Percentiles rank a stretch among this genome's conserved stretches.
These are phyloP conservation scores for Drosophila lacertosa DNA, from an alignment of 1,140 invertebrate genomes.

Conservation along the genomic window DNA sequence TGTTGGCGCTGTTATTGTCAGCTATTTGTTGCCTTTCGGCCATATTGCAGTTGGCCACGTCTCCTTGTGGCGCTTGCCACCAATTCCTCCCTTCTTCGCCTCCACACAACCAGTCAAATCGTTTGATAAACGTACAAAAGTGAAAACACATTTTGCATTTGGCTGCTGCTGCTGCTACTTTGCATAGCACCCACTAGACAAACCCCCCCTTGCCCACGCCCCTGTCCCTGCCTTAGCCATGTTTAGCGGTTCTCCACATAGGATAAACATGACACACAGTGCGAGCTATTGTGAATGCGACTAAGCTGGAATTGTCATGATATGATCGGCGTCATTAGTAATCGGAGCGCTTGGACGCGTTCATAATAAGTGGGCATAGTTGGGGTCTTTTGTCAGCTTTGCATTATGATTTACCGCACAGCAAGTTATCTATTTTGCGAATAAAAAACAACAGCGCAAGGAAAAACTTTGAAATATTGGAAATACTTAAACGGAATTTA, in stretches of 20 bases:
- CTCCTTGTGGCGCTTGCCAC: slow-evolving; percentile 60
- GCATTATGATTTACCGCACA: slow-evolving; percentile 13
- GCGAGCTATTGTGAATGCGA: slow-evolving; percentile 34
- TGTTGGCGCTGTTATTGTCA: slow-evolving; percentile 62
- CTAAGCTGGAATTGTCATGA: slow-evolving; percentile 46
- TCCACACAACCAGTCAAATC: slow-evolving; percentile 27
- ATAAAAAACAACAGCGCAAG: neutral
- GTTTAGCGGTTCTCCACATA: neutral
- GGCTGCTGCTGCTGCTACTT: slow-evolving; percentile 30
- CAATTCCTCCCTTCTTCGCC: slow-evolving; percentile 7
- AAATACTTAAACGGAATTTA: neutral
- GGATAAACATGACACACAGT: slow-evolving; percentile 7
- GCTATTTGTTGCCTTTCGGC: slow-evolving; percentile 76
- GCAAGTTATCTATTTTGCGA: neutral
- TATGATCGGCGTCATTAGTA: slow-evolving; percentile 50
- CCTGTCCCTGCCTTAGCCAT: neutral
- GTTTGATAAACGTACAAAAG: slow-evolving; percentile 75
- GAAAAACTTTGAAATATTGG: neutral
- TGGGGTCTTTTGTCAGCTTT: slow-evolving; percentile 7
- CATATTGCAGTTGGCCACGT: slow-evolving; percentile 67
- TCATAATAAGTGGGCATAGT: slow-evolving; percentile 6
- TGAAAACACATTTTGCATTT: slow-evolving; percentile 74
- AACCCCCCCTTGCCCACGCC: neutral
- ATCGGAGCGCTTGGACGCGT: slow-evolving; percentile 23
- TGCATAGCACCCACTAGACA: slow-evolving; percentile 14